phyloP scores from a whole-genome alignment of 2,888 invertebrate genomes.

The Leptopterna dolabrata region DNA sequence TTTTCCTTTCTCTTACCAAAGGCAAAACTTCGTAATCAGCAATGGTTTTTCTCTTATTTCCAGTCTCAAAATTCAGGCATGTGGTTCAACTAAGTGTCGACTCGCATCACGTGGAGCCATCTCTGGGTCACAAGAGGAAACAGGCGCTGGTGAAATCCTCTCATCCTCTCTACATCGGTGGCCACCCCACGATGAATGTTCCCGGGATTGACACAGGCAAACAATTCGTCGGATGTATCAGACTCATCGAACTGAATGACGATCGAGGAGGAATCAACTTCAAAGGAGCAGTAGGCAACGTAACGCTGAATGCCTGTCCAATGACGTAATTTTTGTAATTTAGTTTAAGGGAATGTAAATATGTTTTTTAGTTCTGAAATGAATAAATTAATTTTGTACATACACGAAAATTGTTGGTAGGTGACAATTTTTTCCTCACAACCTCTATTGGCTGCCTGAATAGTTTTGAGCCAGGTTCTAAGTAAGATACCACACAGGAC shows the following conservation, averaged over 20 bases:
- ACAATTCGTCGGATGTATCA: conserved; percentile 85
- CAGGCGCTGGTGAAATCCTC: conserved; percentile 81
- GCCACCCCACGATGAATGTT: conserved; percentile 74
- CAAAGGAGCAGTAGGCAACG: conserved; percentile 77
- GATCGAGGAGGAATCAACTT: conserved; percentile 71
- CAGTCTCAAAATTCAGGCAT: conserved; percentile 36
- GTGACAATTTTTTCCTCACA: too few relatives aligned
- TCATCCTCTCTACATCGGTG: conserved; percentile 91
- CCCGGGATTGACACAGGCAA: conserved; percentile 78
- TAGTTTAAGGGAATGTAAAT: background rate
- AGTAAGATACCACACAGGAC: too few relatives aligned
- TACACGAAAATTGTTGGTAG: too few relatives aligned
- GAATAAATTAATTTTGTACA: conserved; percentile 5
- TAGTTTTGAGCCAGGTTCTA: too few relatives aligned
- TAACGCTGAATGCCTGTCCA: conserved; percentile 84
- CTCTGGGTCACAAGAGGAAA: conserved; percentile 73
- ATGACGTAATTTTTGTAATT: conserved; percentile 64
- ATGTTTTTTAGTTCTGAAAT: background rate
- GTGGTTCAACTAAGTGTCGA: conserved; percentile 81
- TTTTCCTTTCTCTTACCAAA: too few relatives aligned
- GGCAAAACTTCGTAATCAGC: too few relatives aligned
- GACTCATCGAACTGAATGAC: conserved; percentile 76
- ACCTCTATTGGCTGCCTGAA: too few relatives aligned
- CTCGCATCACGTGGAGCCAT: conserved; percentile 79
- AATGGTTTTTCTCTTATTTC: too few relatives aligned